Evolutionary conservation across 2,888 invertebrate species (phyloP), one percentile per base, ranked within the genome.

Genomic region (Acanthosoma haemorrhoidale): DNA sequence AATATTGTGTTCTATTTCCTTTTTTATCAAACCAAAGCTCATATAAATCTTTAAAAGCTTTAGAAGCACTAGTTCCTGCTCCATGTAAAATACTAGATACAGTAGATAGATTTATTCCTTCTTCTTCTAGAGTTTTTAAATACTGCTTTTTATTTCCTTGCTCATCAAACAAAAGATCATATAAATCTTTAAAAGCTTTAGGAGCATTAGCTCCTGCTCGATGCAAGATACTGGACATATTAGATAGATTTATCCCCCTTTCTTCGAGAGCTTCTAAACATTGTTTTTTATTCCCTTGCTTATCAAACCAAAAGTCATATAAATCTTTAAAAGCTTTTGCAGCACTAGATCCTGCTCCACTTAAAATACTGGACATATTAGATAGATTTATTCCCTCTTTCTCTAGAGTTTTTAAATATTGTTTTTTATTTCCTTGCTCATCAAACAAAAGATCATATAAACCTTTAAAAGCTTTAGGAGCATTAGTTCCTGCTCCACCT

Each of bases 381-480:
- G 51, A 31, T 29, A 58, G 58, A 32, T 32, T 58, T 58, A 58
- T 4, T 58, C 5, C 15, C 4, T 58, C 15, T n/a, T 58, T 15
- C 8, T 58, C 32, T 18, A 58, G 58, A 29, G 32, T 29, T 58
- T 32, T 32, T 32, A 58, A 58, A 31, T 32, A n/a, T 58, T 32
- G 32, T n/a, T 25, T 32, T 58, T 58, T 32, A 58, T 32, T 58
- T 58, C 58, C 58, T 32, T 31, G 5, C 15, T 29, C 18, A 29
- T 58, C 58, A 58, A 58, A 58, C 58, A 25, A 58, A 31, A 58
- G 58, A 31, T 32, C 3, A 32, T 58, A 58, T 32, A 58, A 32
- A 4, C 15, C 58, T 32, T 58, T 58, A 58, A 58, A 58, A 2
- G 32, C 58, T 58, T 58, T 31, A 4, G 32, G 4, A 25, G 58